phyloP scores from a whole-genome alignment of 2,113 vertebrate genomes.

The Athene cunicularia region DNA sequence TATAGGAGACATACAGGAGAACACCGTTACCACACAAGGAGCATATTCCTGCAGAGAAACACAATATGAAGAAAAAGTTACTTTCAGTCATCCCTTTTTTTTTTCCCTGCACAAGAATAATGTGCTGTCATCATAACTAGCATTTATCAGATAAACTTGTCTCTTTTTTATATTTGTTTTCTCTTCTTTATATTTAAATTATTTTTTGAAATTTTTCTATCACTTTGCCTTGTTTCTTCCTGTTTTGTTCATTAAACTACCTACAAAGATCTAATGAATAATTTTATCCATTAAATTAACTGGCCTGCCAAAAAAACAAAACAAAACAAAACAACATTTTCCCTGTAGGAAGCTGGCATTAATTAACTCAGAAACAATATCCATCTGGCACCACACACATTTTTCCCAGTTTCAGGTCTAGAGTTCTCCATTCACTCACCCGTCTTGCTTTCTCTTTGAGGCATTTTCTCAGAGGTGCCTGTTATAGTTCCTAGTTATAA shows the following conservation, averaged over 20 bases:
- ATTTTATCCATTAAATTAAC: background rate
- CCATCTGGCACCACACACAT: no score
- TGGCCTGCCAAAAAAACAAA: background rate
- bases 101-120: background rate
- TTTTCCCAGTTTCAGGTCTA: background rate
- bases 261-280: background rate
- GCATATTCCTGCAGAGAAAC: conserved; percentile 71
- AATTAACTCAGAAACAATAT: background rate
- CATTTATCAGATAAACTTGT: background rate
- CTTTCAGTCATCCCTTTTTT: background rate
- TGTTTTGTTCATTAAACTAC: background rate
- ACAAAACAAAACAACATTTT: no score
- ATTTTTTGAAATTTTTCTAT: background rate
- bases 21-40: conserved; percentile 80
- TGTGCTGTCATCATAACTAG: background rate
- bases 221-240: background rate
- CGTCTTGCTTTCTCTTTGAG: background rate
- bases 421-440: background rate
- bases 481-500: background rate
- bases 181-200: background rate
- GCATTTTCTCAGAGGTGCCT: background rate
- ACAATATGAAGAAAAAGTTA: background rate
- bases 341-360: background rate
- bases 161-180: background rate
- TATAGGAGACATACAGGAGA: conserved; percentile 79